These are phyloP conservation scores for Orthosia incerta DNA, from an alignment of 2,888 invertebrate species.

Conservation along the genomic window DNA sequence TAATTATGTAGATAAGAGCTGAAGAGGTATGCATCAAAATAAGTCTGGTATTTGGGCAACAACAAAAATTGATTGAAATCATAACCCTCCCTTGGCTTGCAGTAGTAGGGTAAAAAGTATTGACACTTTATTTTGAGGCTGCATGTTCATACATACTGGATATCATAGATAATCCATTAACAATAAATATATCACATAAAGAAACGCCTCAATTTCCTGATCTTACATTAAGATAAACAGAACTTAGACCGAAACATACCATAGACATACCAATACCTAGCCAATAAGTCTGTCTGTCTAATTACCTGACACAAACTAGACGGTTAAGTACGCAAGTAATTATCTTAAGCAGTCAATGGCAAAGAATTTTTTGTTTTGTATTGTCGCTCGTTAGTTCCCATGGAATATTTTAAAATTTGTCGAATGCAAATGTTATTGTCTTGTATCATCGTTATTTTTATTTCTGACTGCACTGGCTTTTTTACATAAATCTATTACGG, in stretches of 20 bases:
- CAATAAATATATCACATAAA: background rate
- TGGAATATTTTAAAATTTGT: slow-evolving; percentile 22
- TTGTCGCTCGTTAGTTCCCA: slow-evolving; percentile 29
- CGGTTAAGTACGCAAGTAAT: slow-evolving; percentile 29
- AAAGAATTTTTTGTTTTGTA: slow-evolving; percentile 30
- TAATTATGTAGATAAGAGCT: background rate
- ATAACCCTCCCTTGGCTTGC: no score
- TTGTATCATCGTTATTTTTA: slow-evolving; percentile 44
- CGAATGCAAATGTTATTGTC: slow-evolving; percentile 8
- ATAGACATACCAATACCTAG: background rate
- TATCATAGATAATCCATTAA: background rate
- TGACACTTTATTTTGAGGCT: no score
- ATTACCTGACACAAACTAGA: slow-evolving; percentile 25
- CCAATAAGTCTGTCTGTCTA: slow-evolving; percentile 18
- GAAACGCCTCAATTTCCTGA: slow-evolving; percentile 15
- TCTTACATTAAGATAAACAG: background rate
- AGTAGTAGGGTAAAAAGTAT: no score
- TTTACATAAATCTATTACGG: background rate
- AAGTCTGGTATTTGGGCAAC: background rate
- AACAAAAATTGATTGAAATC: no score
- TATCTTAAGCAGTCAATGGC: slow-evolving; percentile 38
- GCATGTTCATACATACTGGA: background rate
- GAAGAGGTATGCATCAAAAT: background rate
- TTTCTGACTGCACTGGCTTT: slow-evolving; percentile 23
- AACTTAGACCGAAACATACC: background rate